These are phyloP conservation scores for Danaus plexippus DNA, from an alignment of 1,140 invertebrate species.

Conservation along the genomic window DNA sequence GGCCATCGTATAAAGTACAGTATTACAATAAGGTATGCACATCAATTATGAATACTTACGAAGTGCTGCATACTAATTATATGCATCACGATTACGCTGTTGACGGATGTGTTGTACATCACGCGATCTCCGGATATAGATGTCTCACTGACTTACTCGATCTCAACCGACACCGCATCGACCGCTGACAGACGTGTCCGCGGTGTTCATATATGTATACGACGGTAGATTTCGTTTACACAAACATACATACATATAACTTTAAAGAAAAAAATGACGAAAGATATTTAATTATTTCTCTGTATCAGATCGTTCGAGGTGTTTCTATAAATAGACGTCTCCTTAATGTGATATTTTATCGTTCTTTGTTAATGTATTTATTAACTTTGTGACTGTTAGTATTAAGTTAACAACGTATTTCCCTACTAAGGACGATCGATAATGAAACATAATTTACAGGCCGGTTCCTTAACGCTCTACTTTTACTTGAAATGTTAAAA, in stretches of 20 bases:
- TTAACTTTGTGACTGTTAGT: no score
- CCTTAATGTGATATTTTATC: no score
- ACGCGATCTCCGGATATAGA: conserved; percentile 8
- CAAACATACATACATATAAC: conserved; percentile 8
- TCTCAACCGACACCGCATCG: conserved; percentile 47
- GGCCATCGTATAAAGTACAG: no score
- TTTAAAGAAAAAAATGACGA: neutral
- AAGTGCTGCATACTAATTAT: conserved; percentile 46
- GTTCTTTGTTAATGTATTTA: no score
- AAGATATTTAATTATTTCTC: neutral
- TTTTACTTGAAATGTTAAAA: no score
- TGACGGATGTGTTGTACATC: conserved; percentile 19
- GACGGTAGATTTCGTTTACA: conserved; percentile 7
- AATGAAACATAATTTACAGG: no score
- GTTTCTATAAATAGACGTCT: no score
- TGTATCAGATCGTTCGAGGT: no score
- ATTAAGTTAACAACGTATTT: no score
- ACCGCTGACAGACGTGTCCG: conserved; percentile 18
- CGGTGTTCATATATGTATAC: conserved; percentile 35
- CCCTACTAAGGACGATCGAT: no score
- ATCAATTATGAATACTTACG: conserved; percentile 33
- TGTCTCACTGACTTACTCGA: neutral
- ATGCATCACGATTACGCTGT: conserved; percentile 43
- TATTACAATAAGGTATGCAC: no score
- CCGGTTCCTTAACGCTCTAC: no score